Evolutionary conservation across 1,140 invertebrate genomes (phyloP).

Genomic region (Trichonephila inaurata): DNA sequence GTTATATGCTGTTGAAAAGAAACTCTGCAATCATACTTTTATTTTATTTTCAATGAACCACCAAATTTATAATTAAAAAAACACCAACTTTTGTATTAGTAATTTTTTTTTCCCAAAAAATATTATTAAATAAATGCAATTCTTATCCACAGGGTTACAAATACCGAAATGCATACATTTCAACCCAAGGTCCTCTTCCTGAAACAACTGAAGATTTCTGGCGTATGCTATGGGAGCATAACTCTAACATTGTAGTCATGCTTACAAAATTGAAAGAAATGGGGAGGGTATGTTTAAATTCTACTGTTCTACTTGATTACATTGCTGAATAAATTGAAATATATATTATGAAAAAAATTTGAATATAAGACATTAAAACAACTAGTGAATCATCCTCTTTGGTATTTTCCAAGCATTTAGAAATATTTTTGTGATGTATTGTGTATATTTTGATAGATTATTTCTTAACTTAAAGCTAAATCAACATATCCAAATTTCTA

Average conservation of each 20-base stretch:
- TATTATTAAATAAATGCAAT: neutral
- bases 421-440: neutral
- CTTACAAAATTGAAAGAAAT: slow-evolving; percentile 98
- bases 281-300: slow-evolving; percentile 85
- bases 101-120: no score
- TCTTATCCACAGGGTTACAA: slow-evolving; percentile 80
- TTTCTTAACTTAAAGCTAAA: neutral
- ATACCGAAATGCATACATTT: slow-evolving; percentile 96
- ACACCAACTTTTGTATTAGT: no score
- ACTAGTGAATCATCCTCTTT: no score
- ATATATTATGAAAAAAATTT: no score
- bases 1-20: no score
- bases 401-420: no score
- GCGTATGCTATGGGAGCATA: slow-evolving; percentile 99
- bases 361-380: no score
- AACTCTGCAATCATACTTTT: no score
- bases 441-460: neutral
- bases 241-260: slow-evolving; percentile 99
- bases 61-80: no score
- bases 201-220: slow-evolving; percentile 99
- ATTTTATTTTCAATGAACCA: no score
- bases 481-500: neutral
- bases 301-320: no score
- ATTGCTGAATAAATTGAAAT: no score
- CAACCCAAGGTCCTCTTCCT: slow-evolving; percentile 97